Conservation (phyloP, 2,888 invertebrate species). For the Abrostola triplasia region DNA sequence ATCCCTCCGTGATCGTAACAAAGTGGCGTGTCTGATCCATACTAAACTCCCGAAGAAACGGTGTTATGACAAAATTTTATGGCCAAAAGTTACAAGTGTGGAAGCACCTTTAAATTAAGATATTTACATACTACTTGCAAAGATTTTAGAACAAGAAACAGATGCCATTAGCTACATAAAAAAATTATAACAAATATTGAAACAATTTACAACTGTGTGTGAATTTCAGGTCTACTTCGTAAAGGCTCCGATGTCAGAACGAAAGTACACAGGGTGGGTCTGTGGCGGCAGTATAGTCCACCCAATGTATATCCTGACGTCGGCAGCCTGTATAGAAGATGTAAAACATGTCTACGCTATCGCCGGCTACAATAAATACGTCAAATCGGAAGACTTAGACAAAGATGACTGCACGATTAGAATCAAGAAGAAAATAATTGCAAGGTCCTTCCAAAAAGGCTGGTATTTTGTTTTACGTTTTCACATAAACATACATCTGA, state of each 20-base stretch:
- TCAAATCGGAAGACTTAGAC: constrained; percentile 36
- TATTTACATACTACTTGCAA: background rate
- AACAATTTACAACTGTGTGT: background rate
- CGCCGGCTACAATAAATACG: constrained; percentile 55
- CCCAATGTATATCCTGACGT: constrained; percentile 42
- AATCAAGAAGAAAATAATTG: constrained; percentile 49
- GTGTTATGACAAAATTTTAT: too few species aligned
- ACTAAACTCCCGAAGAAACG: too few species aligned
- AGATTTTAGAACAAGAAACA: too few species aligned
- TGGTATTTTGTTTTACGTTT: background rate
- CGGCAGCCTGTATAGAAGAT: constrained; percentile 53
- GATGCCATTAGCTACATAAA: too few species aligned
- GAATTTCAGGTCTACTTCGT: constrained; percentile 18
- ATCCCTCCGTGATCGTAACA: too few species aligned
- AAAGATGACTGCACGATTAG: constrained; percentile 45
- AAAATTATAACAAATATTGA: too few species aligned
- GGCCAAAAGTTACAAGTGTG: background rate
- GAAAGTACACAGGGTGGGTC: constrained; percentile 37
- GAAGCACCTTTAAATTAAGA: background rate
- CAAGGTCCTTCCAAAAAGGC: constrained; percentile 60
- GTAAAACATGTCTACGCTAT: constrained; percentile 50
- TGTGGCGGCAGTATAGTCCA: constrained; percentile 48
- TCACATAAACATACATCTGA: background rate
- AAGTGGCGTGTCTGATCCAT: too few species aligned
- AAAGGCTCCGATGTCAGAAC: constrained; percentile 12